Conservation (phyloP, 2,888 invertebrate species). For the Tethea ocularis region DNA sequence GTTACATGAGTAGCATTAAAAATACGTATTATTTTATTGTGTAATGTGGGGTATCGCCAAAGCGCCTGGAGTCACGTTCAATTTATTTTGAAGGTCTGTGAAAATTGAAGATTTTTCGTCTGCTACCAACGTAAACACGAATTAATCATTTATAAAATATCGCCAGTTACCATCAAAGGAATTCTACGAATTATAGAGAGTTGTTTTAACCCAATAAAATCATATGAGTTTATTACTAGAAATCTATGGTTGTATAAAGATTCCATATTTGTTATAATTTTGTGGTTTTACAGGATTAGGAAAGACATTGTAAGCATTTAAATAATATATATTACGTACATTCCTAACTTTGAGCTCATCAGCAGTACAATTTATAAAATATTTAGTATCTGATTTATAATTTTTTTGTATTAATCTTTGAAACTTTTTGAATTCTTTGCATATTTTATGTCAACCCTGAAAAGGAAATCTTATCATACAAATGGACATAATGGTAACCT, state of each 20-base stretch:
- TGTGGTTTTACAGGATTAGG: no score
- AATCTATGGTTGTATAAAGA: no score
- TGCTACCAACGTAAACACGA: conserved; percentile 10
- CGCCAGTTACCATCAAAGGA: not conserved
- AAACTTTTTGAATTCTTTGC: not conserved
- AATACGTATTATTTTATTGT: conserved; percentile 32
- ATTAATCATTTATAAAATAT: conserved; percentile 7
- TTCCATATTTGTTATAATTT: no score
- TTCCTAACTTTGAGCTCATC: no score
- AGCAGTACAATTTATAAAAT: no score
- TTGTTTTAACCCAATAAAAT: not conserved
- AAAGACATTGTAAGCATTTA: no score
- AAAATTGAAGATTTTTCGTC: conserved; percentile 20
- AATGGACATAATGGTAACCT: not conserved
- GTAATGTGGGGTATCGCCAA: conserved; percentile 27
- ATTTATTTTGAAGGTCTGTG: conserved; percentile 40
- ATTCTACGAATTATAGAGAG: not conserved
- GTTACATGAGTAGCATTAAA: conserved; percentile 8
- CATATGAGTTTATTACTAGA: no score
- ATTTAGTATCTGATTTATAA: no score
- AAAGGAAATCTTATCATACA: not conserved
- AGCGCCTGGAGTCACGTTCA: conserved; percentile 30
- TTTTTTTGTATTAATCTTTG: not conserved
- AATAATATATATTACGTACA: no score
- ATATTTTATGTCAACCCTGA: not conserved